Base-by-base conservation (phyloP, 1,140 invertebrate species). In the Lucilia sericata region DNA sequence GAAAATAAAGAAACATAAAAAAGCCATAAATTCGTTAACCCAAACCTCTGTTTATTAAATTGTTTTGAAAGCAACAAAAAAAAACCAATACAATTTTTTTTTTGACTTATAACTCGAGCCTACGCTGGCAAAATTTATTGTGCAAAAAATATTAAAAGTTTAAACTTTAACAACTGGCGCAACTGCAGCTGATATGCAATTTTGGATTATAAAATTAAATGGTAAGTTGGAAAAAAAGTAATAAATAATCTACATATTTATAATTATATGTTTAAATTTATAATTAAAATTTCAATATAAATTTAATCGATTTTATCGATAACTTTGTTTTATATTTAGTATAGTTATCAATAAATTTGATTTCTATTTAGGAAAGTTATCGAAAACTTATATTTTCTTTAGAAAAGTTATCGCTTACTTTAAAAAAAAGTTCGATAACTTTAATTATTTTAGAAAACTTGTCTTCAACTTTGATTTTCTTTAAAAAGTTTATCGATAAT, bases 241-340 rank as follows among this genome's bases (percentile, higher is more conserved):
- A 60, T 60, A 60, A 60, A 60, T 60, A 60, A 60, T 60, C 7
- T 5, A 55, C 17, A 55, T 14, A 17, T 60, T 60, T 60, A 60
- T 60, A 60, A 60, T 60, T 60, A 60, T 60, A 60, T 14, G 55
- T 60, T 60, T 60, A n/a, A 60, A n/a, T 60, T 60, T 60, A 17
- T 60, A 60, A 60, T 60, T 60, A 60, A 60, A 60, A 60, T 60
- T 60, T 60, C 14, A 17, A 60, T 14, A 17, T 60, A 60, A n/a
- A 60, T 60, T 42, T 8, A 36, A 36, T 36, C 8, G 8, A 36
- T 36, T 36, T 36, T 36, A 36, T 36, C 36, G 36, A 36, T 36
- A 36, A 36, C 36, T 36, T 36, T 36, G 3, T 36, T 36, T 8
- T 36, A 36, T 36, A 36, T n/a, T n/a, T n/a, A n/a, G 36, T 4